phyloP scores from a whole-genome alignment of 2,113 vertebrate genomes.

The Antechinus stuartii region DNA sequence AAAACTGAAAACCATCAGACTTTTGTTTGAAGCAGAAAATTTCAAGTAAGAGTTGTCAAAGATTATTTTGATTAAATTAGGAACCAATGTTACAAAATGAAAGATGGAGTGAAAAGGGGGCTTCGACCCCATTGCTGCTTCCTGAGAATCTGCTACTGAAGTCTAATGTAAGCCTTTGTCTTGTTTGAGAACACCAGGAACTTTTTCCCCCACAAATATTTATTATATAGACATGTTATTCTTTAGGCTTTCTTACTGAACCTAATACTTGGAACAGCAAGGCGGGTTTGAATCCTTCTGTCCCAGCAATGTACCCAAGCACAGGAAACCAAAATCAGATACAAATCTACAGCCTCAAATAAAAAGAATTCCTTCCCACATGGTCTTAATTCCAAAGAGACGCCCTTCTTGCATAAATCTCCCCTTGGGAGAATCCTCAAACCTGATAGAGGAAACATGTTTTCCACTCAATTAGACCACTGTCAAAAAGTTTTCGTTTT shows the following conservation, averaged over 20 bases:
- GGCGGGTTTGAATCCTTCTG: constrained; percentile 44
- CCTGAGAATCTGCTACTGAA: constrained; percentile 6
- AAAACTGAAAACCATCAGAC: not conserved
- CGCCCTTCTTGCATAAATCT: constrained; percentile 14
- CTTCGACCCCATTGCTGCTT: constrained; percentile 36
- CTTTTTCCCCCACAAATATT: constrained; percentile 43
- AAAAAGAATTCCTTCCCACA: constrained; percentile 31
- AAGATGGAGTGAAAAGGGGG: not conserved
- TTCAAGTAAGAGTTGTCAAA: constrained; percentile 60
- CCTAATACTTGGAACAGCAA: not conserved
- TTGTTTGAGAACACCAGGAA: constrained; percentile 49
- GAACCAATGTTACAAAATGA: constrained; percentile 36
- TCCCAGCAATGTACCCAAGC: constrained; percentile 38
- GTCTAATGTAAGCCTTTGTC: constrained; percentile 1
- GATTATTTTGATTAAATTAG: constrained; percentile 52
- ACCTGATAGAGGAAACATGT: constrained; percentile 25
- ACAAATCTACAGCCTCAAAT: constrained; percentile 14
- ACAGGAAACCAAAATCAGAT: constrained; percentile 20
- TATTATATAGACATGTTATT: not conserved
- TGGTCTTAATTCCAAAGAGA: constrained; percentile 40
- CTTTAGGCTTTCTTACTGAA: constrained; percentile 6
- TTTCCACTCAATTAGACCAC: constrained; percentile 20
- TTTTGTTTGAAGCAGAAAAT: constrained; percentile 24
- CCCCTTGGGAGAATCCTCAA: not conserved
- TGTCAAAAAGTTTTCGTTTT: constrained; percentile 48